Percentiles rank a stretch among this genome's conserved stretches.
Evolutionary conservation across 2,113 vertebrate genomes (phyloP).

Genomic region (Pycnonotus jocosus): DNA sequence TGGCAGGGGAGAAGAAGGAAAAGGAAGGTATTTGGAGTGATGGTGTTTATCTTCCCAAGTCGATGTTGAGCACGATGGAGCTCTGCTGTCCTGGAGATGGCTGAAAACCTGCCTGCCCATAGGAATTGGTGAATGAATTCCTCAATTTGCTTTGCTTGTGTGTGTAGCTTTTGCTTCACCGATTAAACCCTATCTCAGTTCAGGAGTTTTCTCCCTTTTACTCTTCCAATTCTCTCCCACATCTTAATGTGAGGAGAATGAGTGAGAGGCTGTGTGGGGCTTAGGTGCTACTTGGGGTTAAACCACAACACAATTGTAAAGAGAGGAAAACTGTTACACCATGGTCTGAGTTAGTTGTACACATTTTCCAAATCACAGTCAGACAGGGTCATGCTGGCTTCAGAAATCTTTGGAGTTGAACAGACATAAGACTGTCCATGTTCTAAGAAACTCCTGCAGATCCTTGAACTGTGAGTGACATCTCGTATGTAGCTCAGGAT

Average conservation of each 20-base stretch:
- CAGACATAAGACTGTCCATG: not conserved
- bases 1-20: not conserved
- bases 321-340: not conserved
- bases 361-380: not conserved
- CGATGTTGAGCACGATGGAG: accelerated
- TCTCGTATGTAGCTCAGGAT: not conserved
- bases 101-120: not conserved
- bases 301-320: not conserved
- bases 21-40: not conserved
- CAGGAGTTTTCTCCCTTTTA: not conserved
- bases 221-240: not conserved
- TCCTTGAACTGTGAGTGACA: not conserved
- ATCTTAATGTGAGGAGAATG: not conserved
- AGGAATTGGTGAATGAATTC: not conserved
- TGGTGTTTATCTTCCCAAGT: not conserved
- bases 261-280: not conserved
- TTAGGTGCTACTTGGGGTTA: not conserved
- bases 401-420: not conserved
- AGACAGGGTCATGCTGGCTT: not conserved
- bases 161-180: not conserved
- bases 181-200: not conserved
- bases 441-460: not conserved
- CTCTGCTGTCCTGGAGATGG: not conserved
- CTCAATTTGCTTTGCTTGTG: not conserved
- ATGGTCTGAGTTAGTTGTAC: not conserved